A percentile compares a stretch with the other conserved stretches of the same genome.
phyloP scores from a whole-genome alignment of 1,140 invertebrate genomes.

The Sinella curviseta region DNA sequence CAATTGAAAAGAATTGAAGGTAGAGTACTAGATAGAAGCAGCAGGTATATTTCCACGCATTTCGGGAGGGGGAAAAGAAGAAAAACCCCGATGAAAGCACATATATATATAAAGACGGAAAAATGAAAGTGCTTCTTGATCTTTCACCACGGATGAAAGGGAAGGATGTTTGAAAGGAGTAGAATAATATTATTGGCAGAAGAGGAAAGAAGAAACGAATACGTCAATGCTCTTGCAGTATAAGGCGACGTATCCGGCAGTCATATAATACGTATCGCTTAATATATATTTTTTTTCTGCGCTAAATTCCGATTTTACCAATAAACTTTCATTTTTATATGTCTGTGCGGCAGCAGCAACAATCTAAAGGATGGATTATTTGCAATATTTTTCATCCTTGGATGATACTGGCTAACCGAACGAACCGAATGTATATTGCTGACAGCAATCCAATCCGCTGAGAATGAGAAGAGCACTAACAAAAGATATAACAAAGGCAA shows the following conservation, averaged over 20 bases:
- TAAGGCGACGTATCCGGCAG: neutral
- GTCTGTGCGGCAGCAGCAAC: neutral
- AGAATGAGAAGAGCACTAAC: too few relatives aligned
- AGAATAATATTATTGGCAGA: conserved; percentile 14
- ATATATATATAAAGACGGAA: neutral
- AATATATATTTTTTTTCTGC: neutral
- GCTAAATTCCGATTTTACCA: neutral
- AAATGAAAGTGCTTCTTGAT: neutral
- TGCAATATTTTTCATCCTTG: neutral
- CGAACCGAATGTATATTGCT: too few relatives aligned
- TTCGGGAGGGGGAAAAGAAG: neutral
- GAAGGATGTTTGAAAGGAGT: neutral
- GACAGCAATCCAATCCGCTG: too few relatives aligned
- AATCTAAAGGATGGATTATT: neutral
- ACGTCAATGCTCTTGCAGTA: neutral
- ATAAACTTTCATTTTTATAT: neutral
- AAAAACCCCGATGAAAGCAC: neutral
- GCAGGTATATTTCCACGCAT: neutral
- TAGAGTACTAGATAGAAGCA: neutral
- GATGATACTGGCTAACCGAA: neutral
- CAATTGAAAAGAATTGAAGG: neutral
- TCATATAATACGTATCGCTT: neutral
- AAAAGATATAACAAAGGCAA: too few relatives aligned
- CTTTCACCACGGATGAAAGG: neutral
- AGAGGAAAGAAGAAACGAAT: neutral